Conservation (phyloP, 2,888 invertebrate genomes). For the Pterobdella sp. region DNA sequence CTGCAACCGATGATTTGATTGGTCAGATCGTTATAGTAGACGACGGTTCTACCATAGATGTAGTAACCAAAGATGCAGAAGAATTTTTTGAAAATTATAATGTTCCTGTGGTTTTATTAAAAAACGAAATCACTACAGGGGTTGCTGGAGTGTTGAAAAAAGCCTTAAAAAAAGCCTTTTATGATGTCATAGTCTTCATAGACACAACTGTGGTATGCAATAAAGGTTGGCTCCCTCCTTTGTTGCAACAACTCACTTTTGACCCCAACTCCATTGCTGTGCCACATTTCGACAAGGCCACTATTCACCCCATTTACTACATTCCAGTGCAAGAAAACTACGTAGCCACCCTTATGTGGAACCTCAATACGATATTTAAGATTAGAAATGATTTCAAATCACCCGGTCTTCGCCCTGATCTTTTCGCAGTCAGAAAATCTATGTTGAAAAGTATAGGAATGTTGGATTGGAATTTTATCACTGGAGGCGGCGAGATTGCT, state of each 20-base stretch:
- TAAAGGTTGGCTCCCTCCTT: slow-evolving; percentile 38
- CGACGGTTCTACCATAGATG: slow-evolving; percentile 37
- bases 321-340: slow-evolving; percentile 29
- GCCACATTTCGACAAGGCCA: slow-evolving; percentile 37
- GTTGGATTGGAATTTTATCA: slow-evolving; percentile 28
- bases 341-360: slow-evolving; percentile 35
- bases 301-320: slow-evolving; percentile 36
- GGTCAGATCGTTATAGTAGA: slow-evolving; percentile 38
- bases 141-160: slow-evolving; percentile 29
- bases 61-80: slow-evolving; percentile 32
- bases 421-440: slow-evolving; percentile 30
- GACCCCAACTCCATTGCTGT: slow-evolving; percentile 35
- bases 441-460: slow-evolving; percentile 25
- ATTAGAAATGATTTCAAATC: slow-evolving; percentile 18
- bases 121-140: slow-evolving; percentile 29
- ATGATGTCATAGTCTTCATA: slow-evolving; percentile 36
- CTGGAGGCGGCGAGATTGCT: slow-evolving; percentile 31
- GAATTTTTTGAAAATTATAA: neutral
- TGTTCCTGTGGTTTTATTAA: slow-evolving; percentile 29
- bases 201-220: slow-evolving; percentile 36
- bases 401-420: slow-evolving; percentile 31
- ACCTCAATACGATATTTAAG: slow-evolving; percentile 26
- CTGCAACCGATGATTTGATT: slow-evolving; percentile 30
- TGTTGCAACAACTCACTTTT: slow-evolving; percentile 31
- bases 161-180: slow-evolving; percentile 30